Base-by-base conservation (phyloP, 1,140 invertebrate species). In the Himalopsyche phryganea region DNA sequence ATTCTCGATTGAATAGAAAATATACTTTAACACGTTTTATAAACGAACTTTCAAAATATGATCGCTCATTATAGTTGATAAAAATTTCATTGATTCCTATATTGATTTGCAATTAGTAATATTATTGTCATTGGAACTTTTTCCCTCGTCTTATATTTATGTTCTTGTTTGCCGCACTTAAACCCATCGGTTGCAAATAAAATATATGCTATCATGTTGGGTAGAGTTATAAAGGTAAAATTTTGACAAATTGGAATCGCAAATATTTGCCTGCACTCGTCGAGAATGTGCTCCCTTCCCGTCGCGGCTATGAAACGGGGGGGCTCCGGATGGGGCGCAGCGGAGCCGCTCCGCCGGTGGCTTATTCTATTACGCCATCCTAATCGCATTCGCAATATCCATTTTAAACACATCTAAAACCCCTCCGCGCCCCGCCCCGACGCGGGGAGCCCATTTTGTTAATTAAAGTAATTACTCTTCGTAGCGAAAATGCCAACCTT, bases 381-480 rank as follows among this genome's bases (percentile, higher is more conserved):
- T 60, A 60, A 60, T 60, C 58, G 58, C 58, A 60, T 60, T 60
- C 58, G 45, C 50, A 60, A 54, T 54, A 60, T 60, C 58, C 58
- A 60, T 54, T 60, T 60, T 60, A 60, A 60, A 50, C 58, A 54
- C 50, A 60, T 60, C 58, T 54, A 60, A 60, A 60, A 48, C 58
- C 53, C 58, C 45, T 50, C 54, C 38, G 38, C 38, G 35, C 18
- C 41, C 38, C 51, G 32, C 40, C 35, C n/a, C 36, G 10, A 14
- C 40, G 55, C 40, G 56, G 56, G 38, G 49, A 44, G 40, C 56
- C 56, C 56, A 32, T 58, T 58, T 58, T 58, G 56, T 58, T 58
- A 58, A 58, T 58, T 58, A 58, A 58, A 58, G 56, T 58, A 58
- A 58, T 58, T 58, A 58, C 56, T 58, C 56, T 58, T 58, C 56